These are phyloP conservation scores for Artibeus jamaicensis DNA, from an alignment of 2,797 vertebrate species.

Conservation along the genomic window DNA sequence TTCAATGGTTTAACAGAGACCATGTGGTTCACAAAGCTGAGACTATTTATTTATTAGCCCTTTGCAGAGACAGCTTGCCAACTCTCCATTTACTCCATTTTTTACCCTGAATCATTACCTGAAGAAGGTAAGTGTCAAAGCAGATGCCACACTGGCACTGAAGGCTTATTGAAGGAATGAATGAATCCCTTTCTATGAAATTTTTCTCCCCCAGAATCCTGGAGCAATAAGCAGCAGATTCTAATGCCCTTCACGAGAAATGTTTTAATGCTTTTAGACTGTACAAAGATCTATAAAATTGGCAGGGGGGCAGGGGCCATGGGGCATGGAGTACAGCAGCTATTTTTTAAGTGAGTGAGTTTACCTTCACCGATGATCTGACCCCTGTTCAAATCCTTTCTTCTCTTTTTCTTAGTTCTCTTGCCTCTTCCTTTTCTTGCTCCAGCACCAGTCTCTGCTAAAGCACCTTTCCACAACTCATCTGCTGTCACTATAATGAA, in stretches of 20 bases:
- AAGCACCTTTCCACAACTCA: constrained; percentile 92
- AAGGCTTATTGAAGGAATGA: background rate
- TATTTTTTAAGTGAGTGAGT: background rate
- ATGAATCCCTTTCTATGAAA: background rate
- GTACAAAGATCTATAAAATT: background rate
- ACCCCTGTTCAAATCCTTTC: constrained; percentile 91
- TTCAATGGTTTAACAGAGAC: background rate
- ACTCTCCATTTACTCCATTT: background rate
- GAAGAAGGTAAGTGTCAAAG: background rate
- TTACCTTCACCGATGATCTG: constrained; percentile 94
- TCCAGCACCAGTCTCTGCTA: constrained; percentile 90
- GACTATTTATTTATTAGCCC: background rate
- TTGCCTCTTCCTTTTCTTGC: constrained; percentile 93
- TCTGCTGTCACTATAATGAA: constrained; percentile 91
- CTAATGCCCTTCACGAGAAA: background rate
- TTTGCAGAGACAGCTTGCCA: background rate
- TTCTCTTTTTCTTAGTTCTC: constrained; percentile 90
- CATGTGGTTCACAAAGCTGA: background rate
- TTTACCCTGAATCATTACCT: background rate
- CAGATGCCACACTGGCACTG: background rate
- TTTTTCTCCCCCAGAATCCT: background rate
- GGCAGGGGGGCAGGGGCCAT: rapidly evolving
- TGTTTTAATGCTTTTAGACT: background rate
- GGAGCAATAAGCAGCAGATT: background rate
- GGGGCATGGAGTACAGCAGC: background rate